Base-by-base conservation (phyloP, 37 sponge, comb jelly and placozoan species). In the Lycopodina hypogea region DNA sequence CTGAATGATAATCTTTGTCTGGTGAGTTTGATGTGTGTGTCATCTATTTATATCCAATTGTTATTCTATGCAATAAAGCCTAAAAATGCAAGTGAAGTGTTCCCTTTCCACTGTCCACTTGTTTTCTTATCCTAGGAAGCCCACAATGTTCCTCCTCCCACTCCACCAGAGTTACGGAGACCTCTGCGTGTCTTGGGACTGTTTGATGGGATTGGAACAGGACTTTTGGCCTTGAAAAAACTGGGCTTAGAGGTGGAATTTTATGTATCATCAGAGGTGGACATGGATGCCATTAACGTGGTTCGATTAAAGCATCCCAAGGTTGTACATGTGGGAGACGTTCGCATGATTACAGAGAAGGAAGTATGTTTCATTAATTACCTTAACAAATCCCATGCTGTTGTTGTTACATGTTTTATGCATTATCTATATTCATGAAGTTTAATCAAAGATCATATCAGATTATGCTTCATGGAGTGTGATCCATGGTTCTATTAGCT, bases 131-230 rank as follows among this genome's bases (percentile, higher is more conserved):
- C n/a, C 1, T 56, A 94, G 91, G 92, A 90, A 18, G 69, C 83
- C 12, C 75, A 75, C 1, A 39, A 23, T 1, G 71, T 82, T 42
- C 68, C 30, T 38, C 74, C 89, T 33, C 82, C 96, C 34, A 76
- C 85, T 36, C 78, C 87, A 29, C 69, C 88, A 11, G 87, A 87
- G 59, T 66, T 80, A 29, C 76, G 95, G 36, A 68, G 81, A 41
- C 84, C 95, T 29, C 78, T 97, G 42, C 80, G 90, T 45, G 98
- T 97, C 19, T 85, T 97, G 1, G 89, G 87, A 2, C 79, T 97
- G 69, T 97, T 97, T 87, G 98, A 97, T 68, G 95, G 95, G 56
- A 97, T 94, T 35, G 93, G 88, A 0, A 94, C 95, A 1, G 90
- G 93, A 1, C 57, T 90, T 38, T 53, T 94, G 24, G 91, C 86